Conservation (phyloP, 2,888 invertebrate species). For the Endotricha flammealis region DNA sequence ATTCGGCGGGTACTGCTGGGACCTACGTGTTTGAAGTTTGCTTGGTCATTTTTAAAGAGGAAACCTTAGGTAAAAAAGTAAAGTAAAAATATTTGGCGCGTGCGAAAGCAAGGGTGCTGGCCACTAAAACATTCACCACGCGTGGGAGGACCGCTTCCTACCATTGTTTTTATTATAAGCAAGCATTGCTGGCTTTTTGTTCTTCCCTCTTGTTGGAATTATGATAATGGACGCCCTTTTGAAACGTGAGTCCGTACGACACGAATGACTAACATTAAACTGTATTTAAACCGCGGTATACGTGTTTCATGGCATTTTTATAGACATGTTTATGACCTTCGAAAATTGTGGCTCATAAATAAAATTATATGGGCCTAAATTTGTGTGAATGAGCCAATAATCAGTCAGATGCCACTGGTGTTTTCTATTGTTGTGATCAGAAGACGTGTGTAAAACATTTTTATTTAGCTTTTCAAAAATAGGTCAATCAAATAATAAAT, state of each 20-base stretch:
- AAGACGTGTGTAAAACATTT: too few relatives aligned
- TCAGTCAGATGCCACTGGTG: background rate
- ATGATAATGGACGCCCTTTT: constrained; percentile 55
- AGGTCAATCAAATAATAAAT: too few relatives aligned
- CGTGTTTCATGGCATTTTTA: background rate
- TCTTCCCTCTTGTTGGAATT: constrained; percentile 48
- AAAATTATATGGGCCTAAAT: background rate
- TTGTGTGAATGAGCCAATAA: constrained; percentile 1
- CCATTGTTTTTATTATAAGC: constrained; percentile 64
- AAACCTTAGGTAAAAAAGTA: constrained; percentile 25
- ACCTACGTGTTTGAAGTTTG: constrained; percentile 13
- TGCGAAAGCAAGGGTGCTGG: constrained; percentile 33
- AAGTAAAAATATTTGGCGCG: constrained; percentile 37
- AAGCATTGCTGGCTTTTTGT: constrained; percentile 50
- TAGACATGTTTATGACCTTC: background rate
- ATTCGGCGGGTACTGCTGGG: constrained; percentile 6
- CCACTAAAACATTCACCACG: constrained; percentile 53
- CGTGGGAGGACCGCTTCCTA: constrained; percentile 33
- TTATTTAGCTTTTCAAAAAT: too few relatives aligned
- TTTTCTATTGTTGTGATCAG: too few relatives aligned
- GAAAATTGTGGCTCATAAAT: background rate
- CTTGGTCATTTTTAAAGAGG: constrained; percentile 32
- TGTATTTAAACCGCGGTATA: background rate
- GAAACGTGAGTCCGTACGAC: constrained; percentile 34
- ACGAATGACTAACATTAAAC: constrained; percentile 9